phyloP scores from a whole-genome alignment of 2,888 invertebrate genomes.

The Cantharis lateralis region DNA sequence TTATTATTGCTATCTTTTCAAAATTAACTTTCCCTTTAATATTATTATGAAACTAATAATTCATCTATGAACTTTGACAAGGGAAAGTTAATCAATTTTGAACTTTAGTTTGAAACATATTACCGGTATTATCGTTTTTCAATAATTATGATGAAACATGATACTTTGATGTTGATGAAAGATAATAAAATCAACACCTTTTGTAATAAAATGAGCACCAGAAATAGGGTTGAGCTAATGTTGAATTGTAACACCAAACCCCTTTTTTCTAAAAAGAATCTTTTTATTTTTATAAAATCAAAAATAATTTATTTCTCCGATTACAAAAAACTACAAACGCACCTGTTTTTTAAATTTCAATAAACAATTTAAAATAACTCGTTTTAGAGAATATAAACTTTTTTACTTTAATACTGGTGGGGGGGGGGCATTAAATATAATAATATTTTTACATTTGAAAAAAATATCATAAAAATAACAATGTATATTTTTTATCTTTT shows the following conservation, averaged over 20 bases:
- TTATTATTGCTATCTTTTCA: background rate
- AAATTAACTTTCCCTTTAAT: background rate
- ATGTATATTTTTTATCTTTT: too few species aligned
- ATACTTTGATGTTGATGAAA: background rate
- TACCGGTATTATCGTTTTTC: background rate
- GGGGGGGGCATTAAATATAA: too few species aligned
- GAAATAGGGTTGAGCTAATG: background rate
- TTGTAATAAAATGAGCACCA: background rate
- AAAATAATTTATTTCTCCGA: too few species aligned
- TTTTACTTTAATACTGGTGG: too few species aligned
- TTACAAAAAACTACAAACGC: background rate
- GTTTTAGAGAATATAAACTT: too few species aligned
- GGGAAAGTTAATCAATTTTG: background rate
- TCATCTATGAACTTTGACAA: background rate
- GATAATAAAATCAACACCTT: background rate
- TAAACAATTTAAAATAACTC: too few species aligned
- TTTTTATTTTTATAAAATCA: too few species aligned
- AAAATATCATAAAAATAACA: too few species aligned
- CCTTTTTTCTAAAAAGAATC: too few species aligned
- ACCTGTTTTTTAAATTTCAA: too few species aligned
- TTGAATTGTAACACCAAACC: background rate
- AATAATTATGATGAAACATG: background rate
- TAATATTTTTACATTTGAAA: too few species aligned
- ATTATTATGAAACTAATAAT: background rate
- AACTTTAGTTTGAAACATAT: background rate